phyloP scores from a whole-genome alignment of 2,113 vertebrate species.

The Prochilodus magdalenae region DNA sequence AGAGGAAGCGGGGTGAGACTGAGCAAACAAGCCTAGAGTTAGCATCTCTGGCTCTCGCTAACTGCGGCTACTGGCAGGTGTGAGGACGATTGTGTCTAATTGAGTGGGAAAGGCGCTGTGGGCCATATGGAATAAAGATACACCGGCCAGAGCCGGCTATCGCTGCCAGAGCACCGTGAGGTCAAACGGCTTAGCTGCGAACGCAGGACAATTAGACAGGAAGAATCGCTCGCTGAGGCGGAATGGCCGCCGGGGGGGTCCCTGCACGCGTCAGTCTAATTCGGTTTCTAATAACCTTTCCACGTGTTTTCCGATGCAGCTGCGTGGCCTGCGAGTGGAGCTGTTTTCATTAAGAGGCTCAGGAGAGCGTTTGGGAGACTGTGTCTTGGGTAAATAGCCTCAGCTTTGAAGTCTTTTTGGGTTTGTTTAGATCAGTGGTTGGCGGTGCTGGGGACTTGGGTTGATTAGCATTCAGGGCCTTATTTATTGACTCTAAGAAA shows the following conservation, averaged over 20 bases:
- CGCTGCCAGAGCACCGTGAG: slow-evolving; percentile 35
- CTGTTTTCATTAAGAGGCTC: slow-evolving; percentile 8
- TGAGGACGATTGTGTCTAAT: slow-evolving; percentile 59
- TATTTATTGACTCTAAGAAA: background rate
- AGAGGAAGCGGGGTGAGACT: background rate
- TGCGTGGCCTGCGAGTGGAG: slow-evolving; percentile 4
- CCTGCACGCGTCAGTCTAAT: slow-evolving; percentile 12
- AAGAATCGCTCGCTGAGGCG: slow-evolving; percentile 40
- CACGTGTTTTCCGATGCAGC: background rate
- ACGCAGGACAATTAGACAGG: slow-evolving; percentile 33
- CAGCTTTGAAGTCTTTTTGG: background rate
- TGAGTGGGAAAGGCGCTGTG: slow-evolving; percentile 55
- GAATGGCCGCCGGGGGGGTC: background rate
- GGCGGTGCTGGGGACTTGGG: background rate
- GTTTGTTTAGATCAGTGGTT: background rate
- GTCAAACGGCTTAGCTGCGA: slow-evolving; percentile 29
- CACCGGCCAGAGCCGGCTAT: background rate
- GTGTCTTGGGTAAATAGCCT: background rate
- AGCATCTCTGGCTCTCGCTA: background rate
- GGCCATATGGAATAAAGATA: slow-evolving; percentile 43
- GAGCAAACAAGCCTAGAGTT: background rate
- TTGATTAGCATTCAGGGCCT: background rate
- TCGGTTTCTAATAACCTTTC: slow-evolving; percentile 15
- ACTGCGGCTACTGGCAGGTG: slow-evolving; percentile 51
- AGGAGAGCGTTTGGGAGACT: background rate